Evolutionary conservation across 2,888 invertebrate species (phyloP).

Genomic region (Gnatocerus cornutus): DNA sequence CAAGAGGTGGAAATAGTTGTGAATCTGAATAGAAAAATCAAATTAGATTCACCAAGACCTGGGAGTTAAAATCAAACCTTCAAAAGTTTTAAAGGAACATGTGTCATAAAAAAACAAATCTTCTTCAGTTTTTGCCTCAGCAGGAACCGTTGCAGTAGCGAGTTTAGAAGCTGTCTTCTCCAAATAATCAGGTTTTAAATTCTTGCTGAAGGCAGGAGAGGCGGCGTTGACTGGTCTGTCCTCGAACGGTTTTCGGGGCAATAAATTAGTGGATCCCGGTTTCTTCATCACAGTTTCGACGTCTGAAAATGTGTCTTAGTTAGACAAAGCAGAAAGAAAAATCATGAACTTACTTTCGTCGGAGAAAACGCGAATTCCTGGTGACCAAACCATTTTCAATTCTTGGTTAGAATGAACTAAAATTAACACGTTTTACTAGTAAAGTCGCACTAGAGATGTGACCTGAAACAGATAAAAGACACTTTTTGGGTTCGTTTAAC

Average conservation of each 20-base stretch:
- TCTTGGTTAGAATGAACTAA: no score
- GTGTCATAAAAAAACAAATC: constrained; percentile 54
- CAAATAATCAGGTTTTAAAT: constrained; percentile 39
- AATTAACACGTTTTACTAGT: no score
- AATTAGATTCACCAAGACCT: no score
- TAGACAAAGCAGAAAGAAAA: no score
- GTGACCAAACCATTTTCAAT: constrained; percentile 40
- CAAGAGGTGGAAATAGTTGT: neutral
- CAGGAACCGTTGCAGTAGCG: neutral
- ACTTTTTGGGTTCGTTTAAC: no score
- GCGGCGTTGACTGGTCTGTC: constrained; percentile 59
- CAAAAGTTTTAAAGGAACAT: constrained; percentile 53
- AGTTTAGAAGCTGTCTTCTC: constrained; percentile 40
- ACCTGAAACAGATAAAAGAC: no score
- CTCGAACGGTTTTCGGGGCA: constrained; percentile 58
- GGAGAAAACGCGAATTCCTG: constrained; percentile 37
- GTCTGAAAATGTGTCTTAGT: constrained; percentile 14
- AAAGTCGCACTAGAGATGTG: no score
- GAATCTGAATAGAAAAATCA: no score
- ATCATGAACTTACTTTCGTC: constrained; percentile 41
- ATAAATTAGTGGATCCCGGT: constrained; percentile 46
- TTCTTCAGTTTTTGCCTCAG: constrained; percentile 15
- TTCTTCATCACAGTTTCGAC: constrained; percentile 55
- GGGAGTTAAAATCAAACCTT: constrained; percentile 46
- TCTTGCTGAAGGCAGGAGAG: constrained; percentile 50